A percentile compares a stretch with the other conserved stretches of the same genome.
These are phyloP conservation scores for Chironomus riparius DNA, from an alignment of 2,888 invertebrate species.

Conservation along the genomic window DNA sequence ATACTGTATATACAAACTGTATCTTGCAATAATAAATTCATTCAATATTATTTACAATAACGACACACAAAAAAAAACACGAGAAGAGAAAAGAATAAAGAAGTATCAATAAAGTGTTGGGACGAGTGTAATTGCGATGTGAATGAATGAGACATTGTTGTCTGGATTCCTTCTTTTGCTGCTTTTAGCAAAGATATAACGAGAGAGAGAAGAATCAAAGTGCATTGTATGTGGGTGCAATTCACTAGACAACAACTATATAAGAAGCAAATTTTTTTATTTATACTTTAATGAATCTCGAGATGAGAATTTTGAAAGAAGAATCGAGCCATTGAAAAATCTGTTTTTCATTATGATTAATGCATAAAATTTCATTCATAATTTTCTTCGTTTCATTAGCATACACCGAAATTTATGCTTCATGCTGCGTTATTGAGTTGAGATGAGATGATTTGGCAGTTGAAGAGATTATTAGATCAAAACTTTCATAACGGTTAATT, in stretches of 20 bases:
- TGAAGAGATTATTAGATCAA: no score
- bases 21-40: no score
- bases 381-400: constrained; percentile 20
- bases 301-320: not conserved
- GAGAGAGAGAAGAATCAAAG: not conserved
- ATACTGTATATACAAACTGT: no score
- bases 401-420: not conserved
- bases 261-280: not conserved
- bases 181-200: not conserved
- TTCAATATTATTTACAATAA: no score
- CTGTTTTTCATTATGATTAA: constrained; percentile 19
- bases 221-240: constrained; percentile 13
- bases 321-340: constrained; percentile 7
- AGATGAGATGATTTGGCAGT: no score
- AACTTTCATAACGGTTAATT: no score
- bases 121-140: not conserved
- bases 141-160: constrained; percentile 25
- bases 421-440: not conserved
- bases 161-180: not conserved
- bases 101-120: constrained; percentile 14
- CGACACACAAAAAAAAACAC: no score
- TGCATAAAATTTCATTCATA: constrained; percentile 17
- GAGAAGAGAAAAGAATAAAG: not conserved
- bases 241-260: not conserved
- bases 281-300: constrained; percentile 9